Evolutionary conservation across 2,888 invertebrate genomes (phyloP).

Genomic region (Xestia c-nigrum): DNA sequence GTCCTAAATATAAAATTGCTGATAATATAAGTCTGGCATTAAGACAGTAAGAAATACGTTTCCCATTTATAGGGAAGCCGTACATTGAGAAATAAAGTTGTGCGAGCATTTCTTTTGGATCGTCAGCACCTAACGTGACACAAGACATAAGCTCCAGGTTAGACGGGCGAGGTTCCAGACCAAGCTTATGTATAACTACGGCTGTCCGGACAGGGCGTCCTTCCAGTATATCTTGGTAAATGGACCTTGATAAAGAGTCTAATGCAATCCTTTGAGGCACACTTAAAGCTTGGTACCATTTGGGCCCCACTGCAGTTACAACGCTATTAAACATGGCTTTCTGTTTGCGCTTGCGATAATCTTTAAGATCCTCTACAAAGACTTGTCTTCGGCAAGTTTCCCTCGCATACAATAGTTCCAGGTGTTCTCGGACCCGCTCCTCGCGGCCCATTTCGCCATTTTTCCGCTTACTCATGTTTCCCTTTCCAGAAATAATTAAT

Average conservation of each 20-base stretch:
- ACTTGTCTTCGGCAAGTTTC: conserved; percentile 78
- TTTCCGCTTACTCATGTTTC: conserved; percentile 70
- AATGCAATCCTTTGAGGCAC: conserved; percentile 80
- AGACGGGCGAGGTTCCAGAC: conserved; percentile 79
- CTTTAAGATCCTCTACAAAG: conserved; percentile 84
- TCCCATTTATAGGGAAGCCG: conserved; percentile 79
- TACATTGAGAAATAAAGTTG: conserved; percentile 78
- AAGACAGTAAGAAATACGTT: conserved; percentile 75
- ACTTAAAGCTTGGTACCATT: conserved; percentile 86
- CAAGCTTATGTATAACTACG: conserved; percentile 75
- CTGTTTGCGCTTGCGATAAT: conserved; percentile 72
- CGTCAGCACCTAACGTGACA: conserved; percentile 76
- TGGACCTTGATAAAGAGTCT: conserved; percentile 75
- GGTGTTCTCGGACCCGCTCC: conserved; percentile 68
- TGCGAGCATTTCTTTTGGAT: conserved; percentile 84
- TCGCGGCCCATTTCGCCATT: conserved; percentile 73
- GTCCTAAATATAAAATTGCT: conserved; percentile 81
- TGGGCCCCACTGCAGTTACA: conserved; percentile 77
- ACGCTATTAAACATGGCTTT: conserved; percentile 70
- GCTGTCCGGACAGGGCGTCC: conserved; percentile 78
- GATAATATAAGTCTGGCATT: conserved; percentile 84
- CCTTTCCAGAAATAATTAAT: conserved; percentile 3
- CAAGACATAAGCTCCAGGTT: conserved; percentile 79
- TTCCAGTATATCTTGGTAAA: conserved; percentile 84
- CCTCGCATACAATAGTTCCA: conserved; percentile 78